These are phyloP conservation scores for Miltochrista miniata DNA, from an alignment of 2,888 invertebrate species.

Conservation along the genomic window DNA sequence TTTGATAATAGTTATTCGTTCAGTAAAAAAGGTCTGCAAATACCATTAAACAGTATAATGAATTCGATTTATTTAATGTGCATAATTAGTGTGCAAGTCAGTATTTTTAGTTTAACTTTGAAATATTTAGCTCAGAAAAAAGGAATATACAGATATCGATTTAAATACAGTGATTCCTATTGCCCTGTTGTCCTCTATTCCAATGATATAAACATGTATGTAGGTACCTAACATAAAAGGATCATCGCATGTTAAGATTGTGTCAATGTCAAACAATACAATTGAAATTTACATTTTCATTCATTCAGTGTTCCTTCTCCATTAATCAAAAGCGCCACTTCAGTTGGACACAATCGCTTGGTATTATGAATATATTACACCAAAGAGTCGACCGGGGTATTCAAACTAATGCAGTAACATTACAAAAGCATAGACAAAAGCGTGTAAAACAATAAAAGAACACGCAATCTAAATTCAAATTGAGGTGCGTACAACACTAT, in stretches of 20 bases:
- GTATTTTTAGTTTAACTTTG: too few relatives aligned
- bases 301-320: slow-evolving; percentile 13
- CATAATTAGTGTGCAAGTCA: too few relatives aligned
- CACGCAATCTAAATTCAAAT: slow-evolving; percentile 71
- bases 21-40: too few relatives aligned
- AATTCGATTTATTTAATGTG: too few relatives aligned
- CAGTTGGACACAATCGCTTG: slow-evolving; percentile 23
- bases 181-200: too few relatives aligned
- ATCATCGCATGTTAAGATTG: neutral
- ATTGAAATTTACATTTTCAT: slow-evolving; percentile 15
- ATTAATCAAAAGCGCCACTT: slow-evolving; percentile 18
- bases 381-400: slow-evolving; percentile 27
- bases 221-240: too few relatives aligned
- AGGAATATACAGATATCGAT: too few relatives aligned
- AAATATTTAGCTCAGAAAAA: too few relatives aligned
- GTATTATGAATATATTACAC: slow-evolving; percentile 23
- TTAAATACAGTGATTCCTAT: too few relatives aligned
- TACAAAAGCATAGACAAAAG: slow-evolving; percentile 55
- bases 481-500: slow-evolving; percentile 60
- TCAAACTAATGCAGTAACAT: slow-evolving; percentile 30
- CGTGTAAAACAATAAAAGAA: slow-evolving; percentile 64
- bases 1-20: too few relatives aligned
- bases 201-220: too few relatives aligned
- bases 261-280: slow-evolving; percentile 12
- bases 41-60: too few relatives aligned